Evolutionary conservation across 2,113 vertebrate species (phyloP), one percentile per base, ranked within the genome.

Genomic region (Charina bottae): DNA sequence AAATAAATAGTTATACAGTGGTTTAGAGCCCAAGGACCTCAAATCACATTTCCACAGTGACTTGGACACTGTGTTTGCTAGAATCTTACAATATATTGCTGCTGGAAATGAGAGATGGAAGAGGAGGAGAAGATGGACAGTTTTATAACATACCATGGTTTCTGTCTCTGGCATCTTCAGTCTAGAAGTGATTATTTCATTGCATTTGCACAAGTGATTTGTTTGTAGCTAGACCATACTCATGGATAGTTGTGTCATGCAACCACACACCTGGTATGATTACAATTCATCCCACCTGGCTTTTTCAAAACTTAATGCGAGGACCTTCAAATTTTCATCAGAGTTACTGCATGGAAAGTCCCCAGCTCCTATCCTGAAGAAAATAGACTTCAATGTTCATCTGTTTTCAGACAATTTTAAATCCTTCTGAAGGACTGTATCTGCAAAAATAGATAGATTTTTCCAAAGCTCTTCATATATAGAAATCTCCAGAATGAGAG

Each of bases 1-100:
- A 96, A 96, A 94, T 91, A 96, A 94, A 93, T 2, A 0, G 93
- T 96, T 96, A 96, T 95, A 92, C 58, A 85, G 62, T 93, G 94
- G 92, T 94, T 94, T 88, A 88, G 91, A 94, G 92, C 83, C 95
- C 92, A 91, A 95, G 95, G 96, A 95, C 59, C 96, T 95, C 96
- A 96, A 95, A 96, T 94, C 96, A 93, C 90, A 53, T 93, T 87
- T 90, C 92, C 94, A 42, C 89, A 93, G 92, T 1, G 49, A 88
- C 59, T 91, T 95, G 89, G 59, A 56, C 90, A 46, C 59, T 55
- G 58, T 26, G 42, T 83, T n/a, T 55, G 33, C 53, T 88, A 85
- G n/a, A 0, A 28, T 93, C 86, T 95, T 94, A 91, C 78, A 93
- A 91, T 83, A 68, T 3, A 90, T 90, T 58, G 64, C 12, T 95